Evolutionary conservation across 1,140 invertebrate genomes (phyloP).

Genomic region (Linepithema humile): DNA sequence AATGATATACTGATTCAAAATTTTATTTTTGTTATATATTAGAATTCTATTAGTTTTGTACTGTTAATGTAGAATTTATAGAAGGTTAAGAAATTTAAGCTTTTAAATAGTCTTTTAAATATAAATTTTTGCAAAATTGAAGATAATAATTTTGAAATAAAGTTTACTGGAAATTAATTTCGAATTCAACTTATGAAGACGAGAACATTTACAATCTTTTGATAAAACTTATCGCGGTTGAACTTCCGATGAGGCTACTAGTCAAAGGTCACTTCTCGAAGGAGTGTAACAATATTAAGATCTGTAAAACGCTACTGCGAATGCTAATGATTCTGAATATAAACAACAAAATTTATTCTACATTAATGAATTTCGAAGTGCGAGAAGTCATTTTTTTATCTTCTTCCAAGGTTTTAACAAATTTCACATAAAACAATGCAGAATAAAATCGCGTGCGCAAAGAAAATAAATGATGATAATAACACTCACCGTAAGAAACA

Average conservation of each 20-base stretch:
- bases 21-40: not conserved
- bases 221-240: slow-evolving; percentile 54
- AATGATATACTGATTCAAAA: not conserved
- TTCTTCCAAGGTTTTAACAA: not conserved
- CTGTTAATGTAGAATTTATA: not conserved
- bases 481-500: slow-evolving; percentile 22
- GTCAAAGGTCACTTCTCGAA: not conserved
- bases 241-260: slow-evolving; percentile 10
- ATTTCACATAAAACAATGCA: not conserved
- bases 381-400: not conserved
- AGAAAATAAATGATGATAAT: not conserved
- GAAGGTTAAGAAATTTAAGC: not conserved
- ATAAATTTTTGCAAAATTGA: not conserved
- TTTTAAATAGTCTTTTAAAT: not conserved
- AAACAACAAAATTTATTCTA: not conserved
- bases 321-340: not conserved
- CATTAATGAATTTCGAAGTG: not conserved
- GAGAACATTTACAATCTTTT: not conserved
- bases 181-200: not conserved
- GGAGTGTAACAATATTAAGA: not conserved
- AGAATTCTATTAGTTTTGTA: not conserved
- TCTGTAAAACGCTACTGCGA: not conserved
- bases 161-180: not conserved
- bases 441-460: not conserved
- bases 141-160: not conserved